Base-by-base conservation (phyloP, 2,797 vertebrate genomes). In the Pseudomugil tenellus region DNA sequence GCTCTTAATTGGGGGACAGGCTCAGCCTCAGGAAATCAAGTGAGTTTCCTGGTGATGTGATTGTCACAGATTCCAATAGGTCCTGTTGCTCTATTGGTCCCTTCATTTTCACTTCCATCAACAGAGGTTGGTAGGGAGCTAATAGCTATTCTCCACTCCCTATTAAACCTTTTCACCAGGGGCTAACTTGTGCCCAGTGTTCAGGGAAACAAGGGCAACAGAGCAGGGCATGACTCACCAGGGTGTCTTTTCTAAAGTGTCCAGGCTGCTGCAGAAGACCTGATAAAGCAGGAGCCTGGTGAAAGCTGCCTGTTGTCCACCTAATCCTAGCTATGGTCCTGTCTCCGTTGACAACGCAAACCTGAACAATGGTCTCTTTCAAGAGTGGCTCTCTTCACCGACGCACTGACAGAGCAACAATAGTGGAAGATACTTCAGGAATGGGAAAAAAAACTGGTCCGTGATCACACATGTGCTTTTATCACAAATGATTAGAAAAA, bases 271-370 rank as follows among this genome's bases (percentile, higher is more conserved):
- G 79, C 75, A 81, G 87, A 84, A 86, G 86, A 92, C 72, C 84
- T 85, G 84, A 92, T 85, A 92, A 91, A 91, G 88, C 78, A 79
- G 73, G 78, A 83, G 72, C 63, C 66, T 62, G 79, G 76, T 87
- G 88, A 92, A 92, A 92, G 88, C 90, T 87, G 77, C 69, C 88
- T 92, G 86, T 92, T 90, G 88, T 92, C 89, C 84, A 85, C 63
- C 87, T 92, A 91, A 89, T 92, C 90, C 90, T 49, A 69, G 65
- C 87, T 70, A 73, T 77, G 81, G 83, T 80, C 78, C 74, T 55
- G 74, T 90, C 83, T 91, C 89, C 90, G 84, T 76, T 88, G 91
- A 90, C 91, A 89, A 91, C 84, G 65, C 64, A 1, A 76, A 74
- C 39, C 73, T 12, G n/a, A 89, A 93, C 89, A 93, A 92, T 87